Base-by-base conservation (phyloP, 2,113 vertebrate species). In the Phylloscopus trochiloides region DNA sequence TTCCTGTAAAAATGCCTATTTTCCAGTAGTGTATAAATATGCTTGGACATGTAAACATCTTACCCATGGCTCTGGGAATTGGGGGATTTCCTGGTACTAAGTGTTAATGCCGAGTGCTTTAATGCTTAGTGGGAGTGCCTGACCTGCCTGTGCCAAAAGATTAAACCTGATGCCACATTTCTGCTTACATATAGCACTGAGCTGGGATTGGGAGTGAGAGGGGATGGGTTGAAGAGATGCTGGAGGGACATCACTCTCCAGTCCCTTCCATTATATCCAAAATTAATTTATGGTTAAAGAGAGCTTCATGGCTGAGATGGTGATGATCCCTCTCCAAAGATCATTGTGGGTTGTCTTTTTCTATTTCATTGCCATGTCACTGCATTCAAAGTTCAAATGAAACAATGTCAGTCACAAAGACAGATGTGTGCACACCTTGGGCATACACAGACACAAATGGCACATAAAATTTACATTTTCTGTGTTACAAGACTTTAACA, bases 1-100 rank as follows among this genome's bases (percentile, higher is more conserved):
- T 88, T 86, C 63, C 82, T 84, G 38, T 82, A 77, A 88, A 92
- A 93, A 86, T 20, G 4, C 7, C 72, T 42, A 0, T 75, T 86
- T 95, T 68, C 43, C 43, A 42, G 34, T 36, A n/a, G 40, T 8
- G 15, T 74, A 38, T 32, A 63, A 74, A 58, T 74, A 63, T 18
- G 59, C 45, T 55, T 11, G 0, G 70, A 59, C 65, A 47, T 26
- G 50, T 79, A 52, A 88, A 86, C 18, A 47, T 12, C 57, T 51
- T 57, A n/a, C 68, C 55, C 38, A 11, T 32, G 51, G 70, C 66
- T 88, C 67, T 25, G 15, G 88, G 83, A 90, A 82, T 1, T 2
- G 7, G 83, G 34, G 72, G 72, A 91, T 93, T 97, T 97, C 77
- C 86, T 96, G 92, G 95, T 83, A 92, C 55, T 82, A 80, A 91